These are phyloP conservation scores for Rynchops niger DNA, from an alignment of 2,113 vertebrate genomes.

Conservation along the genomic window DNA sequence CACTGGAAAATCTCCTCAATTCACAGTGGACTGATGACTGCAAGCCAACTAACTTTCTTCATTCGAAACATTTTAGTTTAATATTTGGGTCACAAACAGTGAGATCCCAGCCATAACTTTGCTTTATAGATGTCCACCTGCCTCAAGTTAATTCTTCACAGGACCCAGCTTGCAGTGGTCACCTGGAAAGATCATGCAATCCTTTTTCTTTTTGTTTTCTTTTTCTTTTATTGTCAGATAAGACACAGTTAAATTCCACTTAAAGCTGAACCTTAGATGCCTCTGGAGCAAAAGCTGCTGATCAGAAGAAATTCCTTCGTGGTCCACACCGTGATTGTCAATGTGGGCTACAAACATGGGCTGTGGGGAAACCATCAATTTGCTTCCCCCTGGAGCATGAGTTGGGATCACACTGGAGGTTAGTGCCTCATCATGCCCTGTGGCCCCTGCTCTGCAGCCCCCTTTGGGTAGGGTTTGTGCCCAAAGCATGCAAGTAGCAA, in stretches of 20 bases:
- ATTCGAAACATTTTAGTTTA: neutral
- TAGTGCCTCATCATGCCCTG: neutral
- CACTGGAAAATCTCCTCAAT: conserved; percentile 10
- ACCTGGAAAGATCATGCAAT: neutral
- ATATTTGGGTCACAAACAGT: neutral
- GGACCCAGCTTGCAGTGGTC: neutral
- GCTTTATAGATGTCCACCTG: neutral
- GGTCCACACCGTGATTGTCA: neutral
- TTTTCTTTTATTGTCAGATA: neutral
- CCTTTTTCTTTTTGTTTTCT: neutral
- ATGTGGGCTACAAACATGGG: neutral
- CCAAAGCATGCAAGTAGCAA: accelerated
- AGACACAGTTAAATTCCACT: neutral
- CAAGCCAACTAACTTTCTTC: neutral
- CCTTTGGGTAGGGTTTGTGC: neutral
- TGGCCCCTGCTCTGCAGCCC: neutral
- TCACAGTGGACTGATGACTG: neutral
- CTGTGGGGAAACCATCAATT: neutral
- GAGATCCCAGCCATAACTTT: neutral
- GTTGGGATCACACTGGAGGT: neutral
- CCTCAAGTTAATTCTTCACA: neutral
- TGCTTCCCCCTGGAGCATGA: neutral
- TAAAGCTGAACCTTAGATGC: neutral
- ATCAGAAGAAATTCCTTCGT: neutral
- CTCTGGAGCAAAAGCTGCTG: neutral